Evolutionary conservation across 2,797 vertebrate genomes (phyloP), one percentile per base, ranked within the genome.

Genomic region (Labroides dimidiatus): DNA sequence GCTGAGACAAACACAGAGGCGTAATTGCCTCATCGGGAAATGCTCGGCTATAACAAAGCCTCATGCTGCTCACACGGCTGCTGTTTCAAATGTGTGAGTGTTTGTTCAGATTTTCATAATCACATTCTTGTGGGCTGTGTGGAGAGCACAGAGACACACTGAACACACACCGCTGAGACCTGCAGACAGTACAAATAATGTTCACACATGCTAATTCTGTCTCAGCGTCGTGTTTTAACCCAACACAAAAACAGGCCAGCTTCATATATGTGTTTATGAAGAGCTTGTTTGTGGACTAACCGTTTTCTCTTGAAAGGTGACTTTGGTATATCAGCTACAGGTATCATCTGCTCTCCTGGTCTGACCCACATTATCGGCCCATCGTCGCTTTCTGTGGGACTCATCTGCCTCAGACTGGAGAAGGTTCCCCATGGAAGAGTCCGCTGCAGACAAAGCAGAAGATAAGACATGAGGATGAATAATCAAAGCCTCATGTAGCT

Each of bases 341-440:
- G 98, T 89, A 99, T 99, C 97, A 99, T 98, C 92, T 99, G 98
- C 45, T 99, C 98, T 91, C 98, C 98, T 0, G 98, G 98, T 47
- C 98, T 95, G 84, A 99, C 98, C 98, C 98, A 99, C 97, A 99
- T 96, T 77, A 99, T 99, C 51, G 98, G 98, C 61, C 98, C 98
- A 62, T 99, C 98, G 77, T 99, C 98, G 36, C 97, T 99, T 74
- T 99, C 97, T 58, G 93, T 95, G 70, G 97, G 97, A 90, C 93
- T 94, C 90, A 95, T 95, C 87, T 92, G 88, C 75, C 94, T 95
- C 89, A 99, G 94, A 88, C 95, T 98, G 92, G 97, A 99, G 71
- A 96, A 90, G 2, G 95, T 96, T 72, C 98, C 98, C 98, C 98
- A 99, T 0, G 98, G 98, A 85, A 99, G 93, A 70, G 97, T 98